Evolutionary conservation across 2,888 invertebrate genomes (phyloP), one percentile per base, ranked within the genome.

Genomic region (Cosmopolites sordidus): DNA sequence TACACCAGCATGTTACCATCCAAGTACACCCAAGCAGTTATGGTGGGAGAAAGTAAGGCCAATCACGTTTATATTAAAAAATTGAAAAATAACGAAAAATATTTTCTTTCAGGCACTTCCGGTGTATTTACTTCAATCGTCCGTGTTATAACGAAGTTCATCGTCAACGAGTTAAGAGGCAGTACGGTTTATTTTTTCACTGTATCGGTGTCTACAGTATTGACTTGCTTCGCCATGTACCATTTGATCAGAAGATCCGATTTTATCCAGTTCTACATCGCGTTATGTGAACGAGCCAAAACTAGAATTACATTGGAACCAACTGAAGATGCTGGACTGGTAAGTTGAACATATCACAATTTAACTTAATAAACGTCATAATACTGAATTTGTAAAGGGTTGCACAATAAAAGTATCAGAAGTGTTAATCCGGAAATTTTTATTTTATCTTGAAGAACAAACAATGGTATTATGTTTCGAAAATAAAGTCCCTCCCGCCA

Each of bases 1-100:
- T 93, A 92, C 71, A 91, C 93, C 1, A 92, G 92, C 55, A 93
- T 93, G 84, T 76, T 94, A 58, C 94, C 94, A 16, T 85, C 88
- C 58, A 78, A 87, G 59, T 94, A 93, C 67, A 94, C 93, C 0
- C 93, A 94, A 73, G 93, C 94, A 27, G 92, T 94, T 1, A 94
- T 94, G 94, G 89, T 89, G 3, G 94, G 94, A 54, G 94, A 94
- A 80, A 94, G 93, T 87, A 77, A 80, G 63, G 30, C 22, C 22
- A 8, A 22, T 8, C 22, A 8, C 22, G 4, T 3, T 8, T 8
- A 3, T 3, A 16, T 11, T 4, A 16, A 38, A 38, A 14, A 16
- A 40, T 5, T 4, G 5, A 16, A 16, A 15, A 16, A 16, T 16
- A 40, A 14, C 15, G 9, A 16, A 40, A 8, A 6, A 6, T 15